These are phyloP conservation scores for Trematomus bernacchii DNA, from an alignment of 2,797 vertebrate genomes.

Conservation along the genomic window DNA sequence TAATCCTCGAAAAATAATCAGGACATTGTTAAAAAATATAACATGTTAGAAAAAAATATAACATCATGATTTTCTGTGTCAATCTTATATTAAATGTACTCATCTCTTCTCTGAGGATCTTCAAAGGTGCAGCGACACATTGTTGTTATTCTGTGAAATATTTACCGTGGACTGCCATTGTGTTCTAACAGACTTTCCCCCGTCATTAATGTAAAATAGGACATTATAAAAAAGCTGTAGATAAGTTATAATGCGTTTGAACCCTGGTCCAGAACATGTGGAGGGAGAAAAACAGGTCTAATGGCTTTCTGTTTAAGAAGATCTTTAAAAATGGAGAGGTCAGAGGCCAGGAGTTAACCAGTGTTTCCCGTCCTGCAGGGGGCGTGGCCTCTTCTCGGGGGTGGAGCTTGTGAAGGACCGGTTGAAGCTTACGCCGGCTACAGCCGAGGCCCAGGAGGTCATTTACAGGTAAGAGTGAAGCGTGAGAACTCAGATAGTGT, in stretches of 20 bases:
- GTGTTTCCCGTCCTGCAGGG: conserved; percentile 79
- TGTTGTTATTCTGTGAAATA: conserved; percentile 1
- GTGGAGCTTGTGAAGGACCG: conserved; percentile 93
- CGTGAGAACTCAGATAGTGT: background rate
- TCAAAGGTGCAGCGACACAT: conserved; percentile 2
- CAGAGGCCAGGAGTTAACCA: background rate
- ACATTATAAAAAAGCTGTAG: background rate
- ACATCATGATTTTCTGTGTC: no score
- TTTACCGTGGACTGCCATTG: background rate
- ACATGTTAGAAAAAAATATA: no score
- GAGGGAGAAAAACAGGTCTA: background rate
- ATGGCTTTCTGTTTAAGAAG: background rate
- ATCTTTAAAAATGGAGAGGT: background rate
- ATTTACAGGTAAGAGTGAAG: conserved; percentile 90
- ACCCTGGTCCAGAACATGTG: background rate
- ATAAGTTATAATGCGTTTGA: background rate
- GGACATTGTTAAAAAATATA: no score
- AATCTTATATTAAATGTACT: no score
- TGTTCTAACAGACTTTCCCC: background rate
- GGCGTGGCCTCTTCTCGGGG: conserved; percentile 93
- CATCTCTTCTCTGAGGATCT: background rate
- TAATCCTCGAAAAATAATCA: no score
- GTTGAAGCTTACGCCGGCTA: conserved; percentile 90
- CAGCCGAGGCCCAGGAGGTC: conserved; percentile 94
- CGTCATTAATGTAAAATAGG: background rate